A percentile compares a stretch with the other conserved stretches of the same genome.
Evolutionary conservation across 2,888 invertebrate genomes (phyloP).

Genomic region (Dynastes maya): DNA sequence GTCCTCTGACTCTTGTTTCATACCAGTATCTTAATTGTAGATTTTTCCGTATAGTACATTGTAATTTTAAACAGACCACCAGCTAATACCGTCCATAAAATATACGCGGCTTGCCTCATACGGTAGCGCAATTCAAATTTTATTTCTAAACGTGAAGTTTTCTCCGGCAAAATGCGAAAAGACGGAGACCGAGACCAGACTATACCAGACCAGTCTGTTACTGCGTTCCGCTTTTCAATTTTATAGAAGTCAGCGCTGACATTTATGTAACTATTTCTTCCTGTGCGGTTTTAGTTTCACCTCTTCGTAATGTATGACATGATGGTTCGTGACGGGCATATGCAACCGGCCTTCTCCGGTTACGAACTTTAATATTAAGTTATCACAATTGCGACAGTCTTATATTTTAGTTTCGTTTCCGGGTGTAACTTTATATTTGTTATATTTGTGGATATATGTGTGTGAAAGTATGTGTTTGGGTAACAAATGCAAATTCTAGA

Average conservation of each 20-base stretch:
- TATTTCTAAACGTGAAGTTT: background rate
- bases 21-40: background rate
- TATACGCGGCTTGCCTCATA: too few relatives aligned
- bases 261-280: conserved; percentile 62
- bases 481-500: background rate
- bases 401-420: conserved; percentile 33
- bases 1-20: too few relatives aligned
- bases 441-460: background rate
- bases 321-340: conserved; percentile 63
- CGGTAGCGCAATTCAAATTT: too few relatives aligned
- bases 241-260: conserved; percentile 63
- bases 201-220: background rate
- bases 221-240: conserved; percentile 53
- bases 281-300: conserved; percentile 61
- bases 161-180: background rate
- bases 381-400: conserved; percentile 58
- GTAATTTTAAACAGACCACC: too few relatives aligned
- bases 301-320: conserved; percentile 62
- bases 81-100: too few relatives aligned
- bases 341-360: conserved; percentile 53
- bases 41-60: background rate
- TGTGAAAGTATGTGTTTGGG: too few relatives aligned
- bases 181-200: background rate
- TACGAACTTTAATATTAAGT: conserved; percentile 60
- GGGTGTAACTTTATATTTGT: conserved; percentile 29